phyloP scores from a whole-genome alignment of 2,888 invertebrate species.

The Drepanosiphum platanoidis region DNA sequence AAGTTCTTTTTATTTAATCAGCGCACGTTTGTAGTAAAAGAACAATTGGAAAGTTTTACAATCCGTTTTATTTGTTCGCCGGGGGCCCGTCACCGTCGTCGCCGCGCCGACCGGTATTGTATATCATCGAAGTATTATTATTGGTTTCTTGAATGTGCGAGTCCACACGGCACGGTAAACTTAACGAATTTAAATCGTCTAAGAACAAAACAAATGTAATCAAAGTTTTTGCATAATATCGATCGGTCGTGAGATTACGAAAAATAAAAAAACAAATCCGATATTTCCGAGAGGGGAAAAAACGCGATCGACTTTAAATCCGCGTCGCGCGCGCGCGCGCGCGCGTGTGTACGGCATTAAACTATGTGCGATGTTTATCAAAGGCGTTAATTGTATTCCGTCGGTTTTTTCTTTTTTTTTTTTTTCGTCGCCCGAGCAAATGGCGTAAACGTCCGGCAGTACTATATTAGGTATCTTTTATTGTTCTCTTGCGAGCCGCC shows the following conservation, averaged over 20 bases:
- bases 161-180: not conserved
- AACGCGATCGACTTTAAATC: not conserved
- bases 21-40: constrained; percentile 21
- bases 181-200: constrained; percentile 14
- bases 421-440: too few species aligned
- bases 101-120: not conserved
- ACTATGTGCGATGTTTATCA: not conserved
- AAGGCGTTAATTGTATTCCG: not conserved
- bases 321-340: not conserved
- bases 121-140: not conserved
- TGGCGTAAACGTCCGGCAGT: not conserved
- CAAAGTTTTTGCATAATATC: constrained; percentile 14
- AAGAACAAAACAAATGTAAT: constrained; percentile 25
- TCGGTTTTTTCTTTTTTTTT: not conserved
- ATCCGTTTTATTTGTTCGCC: constrained; percentile 8
- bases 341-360: not conserved
- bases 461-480: not conserved
- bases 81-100: not conserved
- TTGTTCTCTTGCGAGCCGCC: not conserved
- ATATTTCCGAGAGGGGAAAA: not conserved
- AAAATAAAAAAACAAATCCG: not conserved
- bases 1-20: constrained; percentile 43
- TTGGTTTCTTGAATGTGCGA: not conserved
- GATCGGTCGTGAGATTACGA: not conserved
- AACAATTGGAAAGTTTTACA: constrained; percentile 33